Evolutionary conservation across 2,113 vertebrate genomes (phyloP).

Genomic region (Ailurus styani): DNA sequence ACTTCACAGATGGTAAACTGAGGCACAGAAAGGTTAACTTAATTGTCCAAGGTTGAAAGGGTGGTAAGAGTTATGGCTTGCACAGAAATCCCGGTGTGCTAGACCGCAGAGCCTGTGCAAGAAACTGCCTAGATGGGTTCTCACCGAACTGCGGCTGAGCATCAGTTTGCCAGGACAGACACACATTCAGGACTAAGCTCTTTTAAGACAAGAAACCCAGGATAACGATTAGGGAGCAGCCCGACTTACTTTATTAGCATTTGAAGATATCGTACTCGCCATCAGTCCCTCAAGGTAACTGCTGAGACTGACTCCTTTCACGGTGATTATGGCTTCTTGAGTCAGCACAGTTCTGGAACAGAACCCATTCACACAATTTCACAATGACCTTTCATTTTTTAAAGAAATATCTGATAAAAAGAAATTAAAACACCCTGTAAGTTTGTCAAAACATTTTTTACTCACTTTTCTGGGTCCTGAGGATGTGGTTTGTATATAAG

Average conservation of each 20-base stretch:
- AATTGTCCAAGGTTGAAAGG: neutral
- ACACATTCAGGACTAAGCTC: neutral
- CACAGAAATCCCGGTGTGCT: neutral
- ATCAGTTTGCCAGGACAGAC: neutral
- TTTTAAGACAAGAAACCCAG: neutral
- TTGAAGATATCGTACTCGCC: slow-evolving; percentile 93
- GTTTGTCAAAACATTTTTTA: neutral
- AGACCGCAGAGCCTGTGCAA: neutral
- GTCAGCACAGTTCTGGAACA: slow-evolving; percentile 91
- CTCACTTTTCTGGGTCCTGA: slow-evolving; percentile 91
- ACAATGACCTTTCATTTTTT: neutral
- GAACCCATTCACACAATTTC: neutral
- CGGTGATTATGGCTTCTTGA: slow-evolving; percentile 96
- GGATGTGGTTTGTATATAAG: slow-evolving; percentile 96
- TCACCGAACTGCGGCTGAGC: neutral
- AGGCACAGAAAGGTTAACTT: neutral
- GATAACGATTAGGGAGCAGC: rapidly evolving
- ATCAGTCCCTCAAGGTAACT: slow-evolving; percentile 97
- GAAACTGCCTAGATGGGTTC: rapidly evolving
- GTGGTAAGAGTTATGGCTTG: neutral
- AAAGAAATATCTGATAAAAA: neutral
- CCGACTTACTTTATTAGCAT: slow-evolving; percentile 92
- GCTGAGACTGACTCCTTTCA: slow-evolving; percentile 96
- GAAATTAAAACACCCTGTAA: neutral
- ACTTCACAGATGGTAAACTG: neutral